Base-by-base conservation (phyloP, 2,888 invertebrate genomes). In the Creontiades dilutus region DNA sequence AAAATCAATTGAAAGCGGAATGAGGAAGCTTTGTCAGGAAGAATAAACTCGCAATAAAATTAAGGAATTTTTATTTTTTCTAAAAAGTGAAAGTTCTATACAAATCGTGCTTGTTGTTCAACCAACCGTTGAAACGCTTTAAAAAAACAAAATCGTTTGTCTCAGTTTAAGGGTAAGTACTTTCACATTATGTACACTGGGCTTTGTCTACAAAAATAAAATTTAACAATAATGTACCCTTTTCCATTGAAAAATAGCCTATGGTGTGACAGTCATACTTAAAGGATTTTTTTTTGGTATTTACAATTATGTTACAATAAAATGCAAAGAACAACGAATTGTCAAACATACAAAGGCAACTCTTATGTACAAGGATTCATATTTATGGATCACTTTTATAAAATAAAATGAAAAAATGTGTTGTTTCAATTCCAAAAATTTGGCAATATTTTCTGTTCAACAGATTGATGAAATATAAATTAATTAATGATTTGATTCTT, bases 231-330 rank as follows among this genome's bases (percentile, higher is more conserved):
- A 23, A 68, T 68, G 13, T 37, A 68, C 68, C 68, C 23, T 19
- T 23, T 37, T 37, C 37, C 37, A 37, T 37, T 37, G 3, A 37
- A 37, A 37, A 37, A 4, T 37, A 37, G 37, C 37, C 2, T 37
- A 37, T 37, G 7, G 2, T 37, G 37, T 68, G 27, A 23, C 68
- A 68, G 68, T 23, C 68, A 68, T 7, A 14, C 7, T 37, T 37
- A 37, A 37, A 37, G 7, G 57, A 57, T 57, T 37, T 57, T 57
- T 57, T 37, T 57, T 57, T n/a, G 27, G 9, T 78, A 78, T 78
- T 46, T 78, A 78, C 78, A 78, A 78, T 19, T 78, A 78, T 78
- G 78, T 78, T 78, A 78, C 78, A 78, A 14, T 78, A 78, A 4
- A 68, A 68, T 68, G 68, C 23, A 23, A 68, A 23, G 16, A 52